Evolutionary conservation across 2,797 vertebrate genomes (phyloP).

Genomic region (Molossus molossus): DNA sequence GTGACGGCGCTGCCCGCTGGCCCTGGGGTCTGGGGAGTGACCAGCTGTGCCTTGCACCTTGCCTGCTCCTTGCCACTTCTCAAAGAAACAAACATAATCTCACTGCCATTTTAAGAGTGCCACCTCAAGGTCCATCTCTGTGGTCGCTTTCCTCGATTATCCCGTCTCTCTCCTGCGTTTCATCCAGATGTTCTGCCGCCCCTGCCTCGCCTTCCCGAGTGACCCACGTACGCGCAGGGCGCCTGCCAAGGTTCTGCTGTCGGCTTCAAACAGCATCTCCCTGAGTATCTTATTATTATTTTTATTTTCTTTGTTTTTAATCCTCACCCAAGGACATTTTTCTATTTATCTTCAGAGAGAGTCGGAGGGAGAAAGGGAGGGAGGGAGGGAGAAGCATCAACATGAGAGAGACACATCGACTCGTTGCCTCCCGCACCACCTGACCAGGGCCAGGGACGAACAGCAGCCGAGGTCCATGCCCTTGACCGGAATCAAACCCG

Average conservation of each 20-base stretch:
- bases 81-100: background rate
- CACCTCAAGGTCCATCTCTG: too few relatives aligned
- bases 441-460: too few relatives aligned
- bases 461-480: too few relatives aligned
- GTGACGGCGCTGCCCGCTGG: rapidly evolving
- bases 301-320: too few relatives aligned
- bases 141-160: background rate
- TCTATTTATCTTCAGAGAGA: too few relatives aligned
- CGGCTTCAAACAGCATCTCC: background rate
- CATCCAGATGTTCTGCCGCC: background rate
- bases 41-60: background rate
- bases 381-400: too few relatives aligned
- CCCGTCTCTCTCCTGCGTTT: background rate
- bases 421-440: too few relatives aligned
- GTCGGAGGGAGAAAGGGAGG: too few relatives aligned
- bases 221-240: background rate
- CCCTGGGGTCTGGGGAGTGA: rapidly evolving
- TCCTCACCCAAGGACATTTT: too few relatives aligned
- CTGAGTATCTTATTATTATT: background rate
- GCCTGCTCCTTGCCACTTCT: background rate
- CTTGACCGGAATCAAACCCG: too few relatives aligned
- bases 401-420: too few relatives aligned
- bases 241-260: background rate
- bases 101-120: background rate
- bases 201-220: background rate